These are phyloP conservation scores for Byasa hedistus DNA, from an alignment of 2,888 invertebrate genomes.

Conservation along the genomic window DNA sequence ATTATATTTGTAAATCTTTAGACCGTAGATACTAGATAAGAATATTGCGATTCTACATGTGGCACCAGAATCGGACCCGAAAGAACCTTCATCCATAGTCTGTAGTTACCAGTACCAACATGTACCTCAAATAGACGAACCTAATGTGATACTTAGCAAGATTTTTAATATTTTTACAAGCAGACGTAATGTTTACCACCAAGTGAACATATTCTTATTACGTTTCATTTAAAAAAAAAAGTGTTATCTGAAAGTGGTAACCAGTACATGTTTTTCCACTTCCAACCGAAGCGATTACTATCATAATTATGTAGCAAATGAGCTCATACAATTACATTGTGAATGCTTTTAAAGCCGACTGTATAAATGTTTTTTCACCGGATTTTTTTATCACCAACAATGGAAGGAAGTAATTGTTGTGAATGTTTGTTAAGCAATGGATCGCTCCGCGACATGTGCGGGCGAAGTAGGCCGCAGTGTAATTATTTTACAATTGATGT, in stretches of 20 bases:
- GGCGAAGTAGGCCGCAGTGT: slow-evolving; percentile 6
- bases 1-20: too few species aligned
- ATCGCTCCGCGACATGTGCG: background rate
- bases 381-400: slow-evolving; percentile 24
- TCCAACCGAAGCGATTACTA: background rate
- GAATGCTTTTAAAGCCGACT: background rate
- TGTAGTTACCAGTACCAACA: too few species aligned
- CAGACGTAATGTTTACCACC: too few species aligned
- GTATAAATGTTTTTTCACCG: slow-evolving; percentile 10
- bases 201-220: too few species aligned
- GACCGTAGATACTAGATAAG: too few species aligned
- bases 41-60: too few species aligned
- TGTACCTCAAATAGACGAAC: too few species aligned
- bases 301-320: slow-evolving; percentile 6
- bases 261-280: background rate
- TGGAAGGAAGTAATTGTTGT: slow-evolving; percentile 24
- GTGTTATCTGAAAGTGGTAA: background rate
- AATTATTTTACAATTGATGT: slow-evolving; percentile 22
- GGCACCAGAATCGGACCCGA: too few species aligned
- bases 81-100: too few species aligned
- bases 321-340: background rate
- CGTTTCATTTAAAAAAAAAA: too few species aligned
- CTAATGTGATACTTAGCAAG: too few species aligned
- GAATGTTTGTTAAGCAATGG: slow-evolving; percentile 20
- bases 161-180: too few species aligned